Percentiles rank a stretch among this genome's conserved stretches.
These are phyloP conservation scores for Pycnonotus jocosus DNA, from an alignment of 2,113 vertebrate genomes.

Conservation along the genomic window DNA sequence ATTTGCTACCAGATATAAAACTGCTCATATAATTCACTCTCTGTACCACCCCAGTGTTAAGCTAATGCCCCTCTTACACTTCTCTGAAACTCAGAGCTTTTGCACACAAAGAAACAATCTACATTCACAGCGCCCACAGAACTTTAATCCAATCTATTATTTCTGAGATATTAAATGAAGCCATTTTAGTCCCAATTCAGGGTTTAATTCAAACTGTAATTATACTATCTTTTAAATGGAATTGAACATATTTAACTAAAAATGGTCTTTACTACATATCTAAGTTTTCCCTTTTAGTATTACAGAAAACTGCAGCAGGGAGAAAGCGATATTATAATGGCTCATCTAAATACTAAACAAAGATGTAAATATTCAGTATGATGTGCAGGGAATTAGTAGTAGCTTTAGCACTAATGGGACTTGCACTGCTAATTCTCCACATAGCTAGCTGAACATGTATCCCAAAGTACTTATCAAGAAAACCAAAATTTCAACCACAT, in stretches of 20 bases:
- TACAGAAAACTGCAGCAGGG: background rate
- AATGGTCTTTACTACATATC: background rate
- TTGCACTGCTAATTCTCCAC: background rate
- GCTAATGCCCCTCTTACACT: background rate
- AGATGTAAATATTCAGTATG: conserved; percentile 15
- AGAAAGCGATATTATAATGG: background rate
- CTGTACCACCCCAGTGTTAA: background rate
- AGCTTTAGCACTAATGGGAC: background rate
- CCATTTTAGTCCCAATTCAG: background rate
- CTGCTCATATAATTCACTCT: background rate
- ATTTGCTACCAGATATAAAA: background rate
- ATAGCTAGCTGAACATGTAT: conserved; percentile 3
- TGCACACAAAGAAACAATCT: background rate
- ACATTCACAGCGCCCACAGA: background rate
- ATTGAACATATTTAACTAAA: background rate
- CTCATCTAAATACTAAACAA: background rate
- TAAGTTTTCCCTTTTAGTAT: background rate
- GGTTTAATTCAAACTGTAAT: background rate
- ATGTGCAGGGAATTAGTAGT: conserved; percentile 7
- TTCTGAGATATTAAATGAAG: background rate
- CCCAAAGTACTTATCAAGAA: background rate
- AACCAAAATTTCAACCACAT: background rate
- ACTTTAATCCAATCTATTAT: background rate
- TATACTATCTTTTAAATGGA: background rate
- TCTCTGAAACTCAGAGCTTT: background rate